A percentile compares a stretch with the other conserved stretches of the same genome.
Conservation (phyloP, 2,797 vertebrate species). For the Selene dorsalis region DNA sequence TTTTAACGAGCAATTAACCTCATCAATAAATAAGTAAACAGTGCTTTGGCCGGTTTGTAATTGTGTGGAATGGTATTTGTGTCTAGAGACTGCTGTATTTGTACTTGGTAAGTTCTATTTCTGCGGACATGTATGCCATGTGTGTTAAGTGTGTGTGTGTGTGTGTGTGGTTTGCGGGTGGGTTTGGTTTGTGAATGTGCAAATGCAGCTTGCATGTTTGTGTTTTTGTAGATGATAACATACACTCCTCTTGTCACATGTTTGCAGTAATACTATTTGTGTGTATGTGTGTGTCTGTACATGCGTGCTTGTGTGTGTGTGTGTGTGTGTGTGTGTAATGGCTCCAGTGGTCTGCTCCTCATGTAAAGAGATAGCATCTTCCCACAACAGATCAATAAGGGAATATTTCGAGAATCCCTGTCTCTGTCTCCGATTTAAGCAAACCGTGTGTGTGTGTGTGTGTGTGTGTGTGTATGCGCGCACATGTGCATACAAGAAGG, state of each 20-base stretch:
- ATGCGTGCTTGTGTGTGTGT: constrained; percentile 37
- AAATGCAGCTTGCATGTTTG: constrained; percentile 41
- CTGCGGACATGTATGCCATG: constrained; percentile 31
- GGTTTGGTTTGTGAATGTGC: constrained; percentile 27
- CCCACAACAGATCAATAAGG: constrained; percentile 81
- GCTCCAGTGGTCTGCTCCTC: constrained; percentile 78
- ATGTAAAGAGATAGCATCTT: constrained; percentile 81
- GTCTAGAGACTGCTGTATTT: constrained; percentile 54
- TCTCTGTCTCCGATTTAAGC: constrained; percentile 65
- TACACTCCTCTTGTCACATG: constrained; percentile 55
- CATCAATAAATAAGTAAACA: constrained; percentile 74
- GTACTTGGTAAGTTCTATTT: constrained; percentile 55
- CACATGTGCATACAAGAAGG: not conserved
- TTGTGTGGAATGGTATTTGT: constrained; percentile 54
- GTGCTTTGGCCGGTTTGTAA: constrained; percentile 54
- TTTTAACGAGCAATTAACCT: constrained; percentile 77
- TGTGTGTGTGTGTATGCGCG: constrained; percentile 21
- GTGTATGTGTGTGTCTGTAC: constrained; percentile 30
- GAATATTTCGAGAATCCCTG: constrained; percentile 78
- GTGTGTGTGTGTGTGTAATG: constrained; percentile 59
- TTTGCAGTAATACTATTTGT: constrained; percentile 56
- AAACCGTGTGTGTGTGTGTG: constrained; percentile 17
- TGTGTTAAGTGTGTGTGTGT: constrained; percentile 22
- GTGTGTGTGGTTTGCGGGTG: constrained; percentile 28
- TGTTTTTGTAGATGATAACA: constrained; percentile 50